phyloP scores from a whole-genome alignment of 2,113 vertebrate species.

The Electrona antarctica region DNA sequence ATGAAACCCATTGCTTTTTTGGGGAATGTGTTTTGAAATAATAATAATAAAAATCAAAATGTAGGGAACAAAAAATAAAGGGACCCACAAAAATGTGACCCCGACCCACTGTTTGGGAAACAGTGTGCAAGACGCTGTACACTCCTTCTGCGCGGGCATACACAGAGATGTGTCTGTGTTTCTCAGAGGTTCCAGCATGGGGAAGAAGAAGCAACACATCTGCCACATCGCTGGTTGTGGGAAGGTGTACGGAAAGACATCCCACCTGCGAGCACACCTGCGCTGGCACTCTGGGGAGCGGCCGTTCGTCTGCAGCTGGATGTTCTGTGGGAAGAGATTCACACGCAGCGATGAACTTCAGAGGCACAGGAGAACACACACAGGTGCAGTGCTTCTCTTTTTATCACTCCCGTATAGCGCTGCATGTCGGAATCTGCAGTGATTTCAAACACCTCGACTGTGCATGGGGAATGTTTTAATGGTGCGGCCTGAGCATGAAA shows the following conservation, averaged over 20 bases:
- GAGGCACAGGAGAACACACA: conserved; percentile 97
- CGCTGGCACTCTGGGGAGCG: conserved; percentile 99
- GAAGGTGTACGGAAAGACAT: conserved; percentile 98
- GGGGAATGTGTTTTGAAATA: too few species aligned
- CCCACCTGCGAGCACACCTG: conserved; percentile 97
- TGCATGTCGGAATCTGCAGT: conserved; percentile 37
- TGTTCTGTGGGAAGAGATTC: conserved; percentile 99
- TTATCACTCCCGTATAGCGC: conserved; percentile 34
- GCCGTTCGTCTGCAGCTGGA: conserved; percentile 98
- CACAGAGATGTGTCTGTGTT: conserved; percentile 29
- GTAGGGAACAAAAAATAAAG: too few species aligned
- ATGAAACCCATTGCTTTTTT: too few species aligned
- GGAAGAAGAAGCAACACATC: conserved; percentile 98
- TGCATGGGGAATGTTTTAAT: conserved; percentile 49
- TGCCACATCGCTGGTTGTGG: conserved; percentile 97
- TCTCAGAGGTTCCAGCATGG: conserved; percentile 90
- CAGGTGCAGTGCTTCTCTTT: conserved; percentile 80
- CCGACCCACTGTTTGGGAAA: too few species aligned
- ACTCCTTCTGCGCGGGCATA: background rate
- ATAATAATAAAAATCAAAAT: too few species aligned
- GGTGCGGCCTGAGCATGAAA: conserved; percentile 33
- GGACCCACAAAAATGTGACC: too few species aligned
- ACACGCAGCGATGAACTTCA: conserved; percentile 98
- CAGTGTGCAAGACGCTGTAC: too few species aligned
- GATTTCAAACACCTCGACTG: background rate